These are phyloP conservation scores for Girardinichthys multiradiatus DNA, from an alignment of 2,113 vertebrate species.

Conservation along the genomic window DNA sequence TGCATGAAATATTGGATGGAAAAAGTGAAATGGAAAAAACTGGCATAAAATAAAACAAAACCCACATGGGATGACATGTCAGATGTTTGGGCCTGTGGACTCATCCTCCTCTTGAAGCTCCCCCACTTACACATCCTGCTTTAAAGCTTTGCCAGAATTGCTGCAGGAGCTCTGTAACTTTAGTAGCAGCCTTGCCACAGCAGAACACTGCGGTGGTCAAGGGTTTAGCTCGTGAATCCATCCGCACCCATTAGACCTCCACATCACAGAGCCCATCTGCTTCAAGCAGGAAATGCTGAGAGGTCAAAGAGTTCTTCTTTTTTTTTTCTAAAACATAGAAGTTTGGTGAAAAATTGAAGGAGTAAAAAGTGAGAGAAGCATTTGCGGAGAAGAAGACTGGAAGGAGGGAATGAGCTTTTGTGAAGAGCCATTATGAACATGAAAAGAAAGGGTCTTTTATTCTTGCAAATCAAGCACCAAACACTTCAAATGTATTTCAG, in stretches of 20 bases:
- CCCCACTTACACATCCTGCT: conserved; percentile 26
- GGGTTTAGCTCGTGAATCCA: conserved; percentile 24
- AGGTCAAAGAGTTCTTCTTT: conserved; percentile 51
- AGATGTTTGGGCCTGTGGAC: conserved; percentile 50
- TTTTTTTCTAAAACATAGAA: conserved; percentile 28
- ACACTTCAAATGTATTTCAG: conserved; percentile 49
- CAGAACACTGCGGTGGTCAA: conserved; percentile 16
- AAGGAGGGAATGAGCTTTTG: conserved; percentile 6
- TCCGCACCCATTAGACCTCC: background rate
- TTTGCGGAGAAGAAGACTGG: conserved; percentile 24
- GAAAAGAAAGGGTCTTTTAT: conserved; percentile 66
- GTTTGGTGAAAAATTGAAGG: conserved; percentile 42
- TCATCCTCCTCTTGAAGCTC: conserved; percentile 26
- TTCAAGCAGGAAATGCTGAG: conserved; percentile 35
- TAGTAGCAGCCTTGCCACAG: conserved; percentile 21
- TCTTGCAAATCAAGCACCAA: conserved; percentile 40
- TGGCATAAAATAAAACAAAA: conserved; percentile 30
- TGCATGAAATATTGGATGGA: conserved; percentile 11
- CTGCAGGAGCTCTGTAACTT: conserved; percentile 49
- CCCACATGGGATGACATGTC: conserved; percentile 62
- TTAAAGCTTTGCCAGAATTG: conserved; percentile 55
- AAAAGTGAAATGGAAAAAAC: conserved; percentile 36
- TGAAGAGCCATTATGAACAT: conserved; percentile 48
- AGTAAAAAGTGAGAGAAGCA: conserved; percentile 26
- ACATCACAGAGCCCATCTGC: conserved; percentile 28